Conservation (phyloP, 2,888 invertebrate species). For the Clanis bilineata region DNA sequence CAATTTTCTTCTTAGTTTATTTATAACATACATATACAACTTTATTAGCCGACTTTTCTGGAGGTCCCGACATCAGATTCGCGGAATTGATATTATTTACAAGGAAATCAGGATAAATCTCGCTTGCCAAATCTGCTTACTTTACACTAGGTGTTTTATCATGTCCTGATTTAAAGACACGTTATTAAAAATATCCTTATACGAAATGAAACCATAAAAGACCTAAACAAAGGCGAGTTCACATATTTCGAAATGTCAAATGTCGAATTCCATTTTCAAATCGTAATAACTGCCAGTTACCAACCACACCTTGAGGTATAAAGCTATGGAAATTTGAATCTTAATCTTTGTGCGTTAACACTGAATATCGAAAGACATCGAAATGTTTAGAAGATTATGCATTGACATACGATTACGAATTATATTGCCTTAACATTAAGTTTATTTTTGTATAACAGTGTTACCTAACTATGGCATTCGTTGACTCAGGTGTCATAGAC, state of each 20-base stretch:
- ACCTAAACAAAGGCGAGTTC: conserved; percentile 22
- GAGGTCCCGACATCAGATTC: no score
- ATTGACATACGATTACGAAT: background rate
- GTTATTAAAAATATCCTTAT: conserved; percentile 1
- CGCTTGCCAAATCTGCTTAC: no score
- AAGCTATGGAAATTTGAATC: background rate
- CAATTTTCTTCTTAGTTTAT: no score
- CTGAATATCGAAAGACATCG: conserved; percentile 15
- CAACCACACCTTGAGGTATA: conserved; percentile 29
- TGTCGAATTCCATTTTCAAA: conserved; percentile 55
- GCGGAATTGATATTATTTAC: no score
- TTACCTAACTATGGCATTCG: background rate
- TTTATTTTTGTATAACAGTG: background rate
- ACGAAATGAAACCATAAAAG: conserved; percentile 23
- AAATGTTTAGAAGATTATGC: background rate
- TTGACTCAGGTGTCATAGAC: conserved; percentile 12
- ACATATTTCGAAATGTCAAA: conserved; percentile 49
- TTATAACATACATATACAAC: no score
- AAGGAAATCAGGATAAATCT: no score
- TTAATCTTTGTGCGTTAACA: conserved; percentile 6
- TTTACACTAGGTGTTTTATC: background rate
- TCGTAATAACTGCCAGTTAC: conserved; percentile 34
- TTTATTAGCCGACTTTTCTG: no score
- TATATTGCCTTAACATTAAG: background rate
- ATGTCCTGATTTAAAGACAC: conserved; percentile 8